Evolutionary conservation across 2,113 vertebrate genomes (phyloP).

Genomic region (Miniopterus natalensis): DNA sequence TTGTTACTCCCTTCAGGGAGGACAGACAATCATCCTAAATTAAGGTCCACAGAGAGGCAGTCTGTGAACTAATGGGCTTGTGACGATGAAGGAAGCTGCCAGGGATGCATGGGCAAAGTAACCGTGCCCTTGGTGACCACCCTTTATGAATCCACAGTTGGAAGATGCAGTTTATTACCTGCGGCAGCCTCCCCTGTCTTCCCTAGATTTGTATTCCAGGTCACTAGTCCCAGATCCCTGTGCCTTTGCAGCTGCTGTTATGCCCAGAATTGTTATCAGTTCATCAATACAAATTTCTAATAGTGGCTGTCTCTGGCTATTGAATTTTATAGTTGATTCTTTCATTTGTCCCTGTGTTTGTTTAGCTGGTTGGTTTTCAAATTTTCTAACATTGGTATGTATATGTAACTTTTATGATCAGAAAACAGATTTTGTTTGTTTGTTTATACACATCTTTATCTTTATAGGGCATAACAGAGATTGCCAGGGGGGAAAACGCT

Average conservation of each 20-base stretch:
- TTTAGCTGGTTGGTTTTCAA: not conserved
- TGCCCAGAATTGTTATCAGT: not conserved
- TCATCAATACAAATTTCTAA: not conserved
- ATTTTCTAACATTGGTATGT: not conserved
- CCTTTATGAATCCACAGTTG: not conserved
- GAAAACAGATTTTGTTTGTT: not conserved
- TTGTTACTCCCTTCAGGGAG: not conserved
- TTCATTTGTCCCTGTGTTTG: not conserved
- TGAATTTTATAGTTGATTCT: not conserved
- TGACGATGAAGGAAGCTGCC: not conserved
- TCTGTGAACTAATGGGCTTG: not conserved
- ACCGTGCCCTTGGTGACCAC: not conserved
- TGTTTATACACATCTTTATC: not conserved
- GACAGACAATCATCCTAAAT: not conserved
- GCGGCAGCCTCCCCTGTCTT: not conserved
- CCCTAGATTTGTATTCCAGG: not conserved
- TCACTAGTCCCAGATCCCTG: not conserved
- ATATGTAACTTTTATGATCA: conserved; percentile 13
- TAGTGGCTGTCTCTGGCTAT: not conserved
- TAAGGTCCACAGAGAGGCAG: not conserved
- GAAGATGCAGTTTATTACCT: not conserved
- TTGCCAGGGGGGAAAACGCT: conserved; percentile 6
- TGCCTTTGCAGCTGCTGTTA: not conserved
- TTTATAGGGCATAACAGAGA: not conserved
- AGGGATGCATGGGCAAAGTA: no score